These are phyloP conservation scores for Holothuria glaberrima DNA, from an alignment of 35 echinoderm and acorn worm genomes.

Conservation along the genomic window DNA sequence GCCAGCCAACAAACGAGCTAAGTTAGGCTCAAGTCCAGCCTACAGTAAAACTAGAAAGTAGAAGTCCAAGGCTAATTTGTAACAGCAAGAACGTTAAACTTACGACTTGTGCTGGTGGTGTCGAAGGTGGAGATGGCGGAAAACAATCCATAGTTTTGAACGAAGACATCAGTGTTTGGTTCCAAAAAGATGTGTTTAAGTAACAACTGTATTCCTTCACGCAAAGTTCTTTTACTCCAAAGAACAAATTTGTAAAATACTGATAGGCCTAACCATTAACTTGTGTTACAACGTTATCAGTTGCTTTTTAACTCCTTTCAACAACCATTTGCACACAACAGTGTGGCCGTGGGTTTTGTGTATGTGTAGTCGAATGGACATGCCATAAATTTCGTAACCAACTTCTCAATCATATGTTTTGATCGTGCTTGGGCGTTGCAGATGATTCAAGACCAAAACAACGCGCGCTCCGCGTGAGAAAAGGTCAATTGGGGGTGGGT, in stretches of 20 bases:
- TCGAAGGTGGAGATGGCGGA: constrained; percentile 83
- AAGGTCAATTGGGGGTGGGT: constrained; percentile 67
- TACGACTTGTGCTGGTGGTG: constrained; percentile 70
- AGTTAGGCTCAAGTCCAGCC: too few relatives aligned
- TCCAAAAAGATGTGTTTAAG: not conserved
- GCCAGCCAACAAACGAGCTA: too few relatives aligned
- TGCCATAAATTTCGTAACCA: constrained; percentile 28
- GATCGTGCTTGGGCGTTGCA: constrained; percentile 58
- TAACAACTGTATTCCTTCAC: not conserved
- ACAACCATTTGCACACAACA: not conserved
- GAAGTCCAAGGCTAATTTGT: too few relatives aligned
- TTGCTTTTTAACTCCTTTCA: not conserved
- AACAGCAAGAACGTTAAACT: constrained; percentile 17
- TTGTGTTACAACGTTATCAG: not conserved
- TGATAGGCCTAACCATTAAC: not conserved
- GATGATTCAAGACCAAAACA: constrained; percentile 65
- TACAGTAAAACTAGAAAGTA: too few relatives aligned
- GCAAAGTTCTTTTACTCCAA: not conserved
- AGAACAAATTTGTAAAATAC: not conserved
- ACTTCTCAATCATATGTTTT: constrained; percentile 56
- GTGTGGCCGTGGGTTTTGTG: not conserved
- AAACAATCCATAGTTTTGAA: constrained; percentile 55
- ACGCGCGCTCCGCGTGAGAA: constrained; percentile 59
- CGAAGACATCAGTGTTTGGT: not conserved
- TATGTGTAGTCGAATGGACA: too few relatives aligned